phyloP scores from a whole-genome alignment of 1,140 invertebrate species.

The Drosophila cardini region DNA sequence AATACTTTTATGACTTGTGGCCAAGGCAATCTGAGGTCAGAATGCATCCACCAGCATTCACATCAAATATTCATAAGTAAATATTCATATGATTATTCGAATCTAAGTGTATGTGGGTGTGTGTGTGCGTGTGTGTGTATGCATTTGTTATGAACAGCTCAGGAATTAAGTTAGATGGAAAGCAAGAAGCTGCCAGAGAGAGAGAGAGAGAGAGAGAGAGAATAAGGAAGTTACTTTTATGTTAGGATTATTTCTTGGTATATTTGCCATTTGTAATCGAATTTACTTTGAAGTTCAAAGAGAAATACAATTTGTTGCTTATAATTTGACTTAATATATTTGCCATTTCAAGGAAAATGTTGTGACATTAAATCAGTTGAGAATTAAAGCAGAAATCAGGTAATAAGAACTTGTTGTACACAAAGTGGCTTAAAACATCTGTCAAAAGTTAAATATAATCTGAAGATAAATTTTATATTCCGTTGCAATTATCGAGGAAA shows the following conservation, averaged over 20 bases:
- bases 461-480: no score
- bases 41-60: constrained; percentile 60
- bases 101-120: constrained; percentile 6
- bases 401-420: no score
- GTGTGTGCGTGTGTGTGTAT: constrained; percentile 28
- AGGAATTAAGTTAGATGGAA: constrained; percentile 36
- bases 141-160: constrained; percentile 54
- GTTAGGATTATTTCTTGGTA: constrained; percentile 5
- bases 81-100: constrained; percentile 33
- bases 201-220: neutral
- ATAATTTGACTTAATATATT: neutral
- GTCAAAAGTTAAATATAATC: no score
- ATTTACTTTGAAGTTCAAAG: constrained; percentile 14
- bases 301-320: neutral
- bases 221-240: constrained; percentile 5
- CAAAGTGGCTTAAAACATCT: no score
- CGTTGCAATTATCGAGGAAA: neutral
- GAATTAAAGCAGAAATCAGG: no score
- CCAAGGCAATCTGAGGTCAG: constrained; percentile 76
- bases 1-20: constrained; percentile 81
- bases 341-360: neutral
- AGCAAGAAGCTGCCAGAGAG: neutral
- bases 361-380: neutral
- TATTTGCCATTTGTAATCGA: constrained; percentile 22
- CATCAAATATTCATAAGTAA: constrained; percentile 70